Evolutionary conservation across 1,140 invertebrate species (phyloP).

Genomic region (Colletes gigas): DNA sequence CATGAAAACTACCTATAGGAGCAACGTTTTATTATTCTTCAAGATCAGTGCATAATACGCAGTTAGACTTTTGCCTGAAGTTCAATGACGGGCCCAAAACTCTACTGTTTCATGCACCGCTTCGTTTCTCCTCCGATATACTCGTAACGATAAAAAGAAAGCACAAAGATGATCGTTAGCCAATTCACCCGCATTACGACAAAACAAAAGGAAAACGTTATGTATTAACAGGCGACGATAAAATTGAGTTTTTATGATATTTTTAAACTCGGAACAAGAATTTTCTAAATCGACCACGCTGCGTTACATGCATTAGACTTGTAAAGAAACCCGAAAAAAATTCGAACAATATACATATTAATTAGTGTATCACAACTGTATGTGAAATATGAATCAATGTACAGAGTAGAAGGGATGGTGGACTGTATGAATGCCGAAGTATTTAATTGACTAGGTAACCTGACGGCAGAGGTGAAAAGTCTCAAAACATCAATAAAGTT

Average conservation of each 20-base stretch:
- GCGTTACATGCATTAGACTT: conserved; percentile 8
- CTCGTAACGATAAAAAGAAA: conserved; percentile 17
- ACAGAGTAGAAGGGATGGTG: conserved; percentile 35
- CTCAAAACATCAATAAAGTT: conserved; percentile 55
- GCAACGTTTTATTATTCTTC: conserved; percentile 46
- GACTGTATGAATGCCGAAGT: conserved; percentile 29
- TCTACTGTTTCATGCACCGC: conserved; percentile 50
- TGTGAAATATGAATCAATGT: conserved; percentile 36
- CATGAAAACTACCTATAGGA: conserved; percentile 34
- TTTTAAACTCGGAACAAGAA: background rate
- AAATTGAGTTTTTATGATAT: conserved; percentile 24
- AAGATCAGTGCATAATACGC: conserved; percentile 44
- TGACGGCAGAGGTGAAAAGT: conserved; percentile 21
- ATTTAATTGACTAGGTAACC: conserved; percentile 27
- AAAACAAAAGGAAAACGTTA: background rate
- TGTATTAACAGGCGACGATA: background rate
- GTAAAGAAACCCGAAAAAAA: background rate
- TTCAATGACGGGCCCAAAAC: conserved; percentile 38
- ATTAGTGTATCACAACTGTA: background rate
- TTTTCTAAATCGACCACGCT: conserved; percentile 22
- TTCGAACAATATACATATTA: conserved; percentile 6
- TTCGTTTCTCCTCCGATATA: conserved; percentile 44
- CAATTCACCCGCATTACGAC: background rate
- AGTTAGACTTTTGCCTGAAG: conserved; percentile 52
- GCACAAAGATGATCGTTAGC: conserved; percentile 28